Conservation (phyloP, 2,888 invertebrate species). For the Tetragonisca angustula region DNA sequence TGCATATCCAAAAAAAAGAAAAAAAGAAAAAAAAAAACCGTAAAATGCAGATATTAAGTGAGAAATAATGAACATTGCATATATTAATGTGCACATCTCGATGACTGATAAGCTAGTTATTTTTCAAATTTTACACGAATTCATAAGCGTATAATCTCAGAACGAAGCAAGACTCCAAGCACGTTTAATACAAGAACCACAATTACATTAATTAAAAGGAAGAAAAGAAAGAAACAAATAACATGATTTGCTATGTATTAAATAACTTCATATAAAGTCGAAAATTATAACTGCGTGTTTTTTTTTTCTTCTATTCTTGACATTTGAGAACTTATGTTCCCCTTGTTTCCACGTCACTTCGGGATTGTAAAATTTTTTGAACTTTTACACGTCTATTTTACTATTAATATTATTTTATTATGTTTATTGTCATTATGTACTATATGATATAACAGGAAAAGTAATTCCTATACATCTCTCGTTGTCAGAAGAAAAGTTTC, state of each 20-base stretch:
- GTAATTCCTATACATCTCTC: slow-evolving; percentile 1
- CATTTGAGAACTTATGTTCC: slow-evolving; percentile 40
- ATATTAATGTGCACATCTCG: background rate
- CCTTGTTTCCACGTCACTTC: slow-evolving; percentile 66
- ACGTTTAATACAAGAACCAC: slow-evolving; percentile 25
- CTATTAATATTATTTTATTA: slow-evolving; percentile 27
- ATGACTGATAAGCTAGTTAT: slow-evolving; percentile 39
- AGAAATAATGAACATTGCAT: background rate
- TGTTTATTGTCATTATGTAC: slow-evolving; percentile 27
- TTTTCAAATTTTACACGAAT: slow-evolving; percentile 32
- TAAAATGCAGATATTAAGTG: slow-evolving; percentile 2
- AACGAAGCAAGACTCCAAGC: slow-evolving; percentile 67
- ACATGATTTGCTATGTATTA: slow-evolving; percentile 40
- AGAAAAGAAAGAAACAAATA: slow-evolving; percentile 1
- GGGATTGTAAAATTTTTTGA: slow-evolving; percentile 19
- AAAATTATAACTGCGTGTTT: slow-evolving; percentile 10
- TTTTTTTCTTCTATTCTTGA: slow-evolving; percentile 31
- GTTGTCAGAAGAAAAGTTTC: slow-evolving; percentile 8
- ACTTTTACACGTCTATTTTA: slow-evolving; percentile 29
- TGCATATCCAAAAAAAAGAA: slow-evolving; percentile 32
- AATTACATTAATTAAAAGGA: slow-evolving; percentile 11
- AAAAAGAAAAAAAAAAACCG: background rate
- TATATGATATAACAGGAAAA: slow-evolving; percentile 28
- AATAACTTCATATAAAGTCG: slow-evolving; percentile 40
- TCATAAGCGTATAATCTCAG: slow-evolving; percentile 35